Conservation (phyloP, 2,888 invertebrate species). For the Malachius bipustulatus region DNA sequence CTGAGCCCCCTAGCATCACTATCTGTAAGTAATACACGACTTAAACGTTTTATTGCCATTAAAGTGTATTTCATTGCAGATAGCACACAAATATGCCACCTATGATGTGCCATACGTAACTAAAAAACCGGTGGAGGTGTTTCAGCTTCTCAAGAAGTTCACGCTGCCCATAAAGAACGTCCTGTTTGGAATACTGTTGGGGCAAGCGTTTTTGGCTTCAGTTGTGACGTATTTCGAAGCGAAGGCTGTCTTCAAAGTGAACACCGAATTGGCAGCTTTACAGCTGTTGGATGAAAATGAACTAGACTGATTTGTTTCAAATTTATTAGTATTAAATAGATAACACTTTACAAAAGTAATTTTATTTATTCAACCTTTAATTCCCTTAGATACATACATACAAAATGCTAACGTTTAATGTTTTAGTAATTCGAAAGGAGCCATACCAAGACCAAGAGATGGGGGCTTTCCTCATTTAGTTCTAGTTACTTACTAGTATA, state of each 20-base stretch:
- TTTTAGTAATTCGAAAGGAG: no score
- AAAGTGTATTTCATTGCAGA: constrained; percentile 42
- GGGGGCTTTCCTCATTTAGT: no score
- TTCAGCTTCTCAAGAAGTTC: constrained; percentile 41
- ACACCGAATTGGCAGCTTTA: constrained; percentile 17
- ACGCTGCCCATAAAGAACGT: constrained; percentile 43
- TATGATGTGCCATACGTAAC: constrained; percentile 51
- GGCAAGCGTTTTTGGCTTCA: constrained; percentile 45
- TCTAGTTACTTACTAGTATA: no score
- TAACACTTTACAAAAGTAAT: no score
- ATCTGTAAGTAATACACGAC: not conserved
- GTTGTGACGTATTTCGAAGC: constrained; percentile 51
- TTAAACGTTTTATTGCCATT: not conserved
- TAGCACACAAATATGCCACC: constrained; percentile 50
- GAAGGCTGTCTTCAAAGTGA: constrained; percentile 38
- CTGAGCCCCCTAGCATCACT: not conserved
- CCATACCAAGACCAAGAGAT: no score
- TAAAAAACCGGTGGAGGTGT: constrained; percentile 43
- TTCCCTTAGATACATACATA: no score
- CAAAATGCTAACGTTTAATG: no score
- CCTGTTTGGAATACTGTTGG: constrained; percentile 38
- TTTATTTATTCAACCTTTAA: no score
- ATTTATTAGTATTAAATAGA: no score
- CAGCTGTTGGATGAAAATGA: no score
- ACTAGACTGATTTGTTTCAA: no score